phyloP scores from a whole-genome alignment of 2,113 vertebrate species.

The Colossoma macropomum region DNA sequence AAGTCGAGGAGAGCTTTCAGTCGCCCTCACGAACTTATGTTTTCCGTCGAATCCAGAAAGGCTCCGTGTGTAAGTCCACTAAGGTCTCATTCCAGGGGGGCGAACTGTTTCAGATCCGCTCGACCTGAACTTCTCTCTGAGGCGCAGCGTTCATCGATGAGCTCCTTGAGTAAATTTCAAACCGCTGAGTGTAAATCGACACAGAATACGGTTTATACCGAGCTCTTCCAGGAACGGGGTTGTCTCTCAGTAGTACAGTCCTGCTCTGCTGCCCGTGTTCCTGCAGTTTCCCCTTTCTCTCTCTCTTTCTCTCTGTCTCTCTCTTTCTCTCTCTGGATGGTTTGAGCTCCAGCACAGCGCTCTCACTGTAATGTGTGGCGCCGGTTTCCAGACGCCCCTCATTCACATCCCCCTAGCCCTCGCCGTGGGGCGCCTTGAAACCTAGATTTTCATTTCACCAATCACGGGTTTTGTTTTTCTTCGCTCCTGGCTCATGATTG shows the following conservation, averaged over 20 bases:
- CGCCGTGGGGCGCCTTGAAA: slow-evolving; percentile 74
- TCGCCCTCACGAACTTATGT: not conserved
- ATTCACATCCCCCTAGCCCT: slow-evolving; percentile 64
- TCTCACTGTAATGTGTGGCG: slow-evolving; percentile 71
- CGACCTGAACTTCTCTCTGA: slow-evolving; percentile 12
- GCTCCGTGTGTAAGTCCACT: not conserved
- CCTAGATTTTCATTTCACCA: slow-evolving; percentile 67
- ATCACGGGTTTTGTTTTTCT: slow-evolving; percentile 79
- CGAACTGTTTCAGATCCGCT: not conserved
- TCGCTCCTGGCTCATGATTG: slow-evolving; percentile 68
- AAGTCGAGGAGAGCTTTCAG: not conserved
- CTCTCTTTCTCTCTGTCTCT: not conserved
- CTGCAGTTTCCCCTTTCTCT: slow-evolving; percentile 28
- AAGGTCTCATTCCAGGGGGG: not conserved
- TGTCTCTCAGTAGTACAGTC: not conserved
- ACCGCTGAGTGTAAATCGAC: not conserved
- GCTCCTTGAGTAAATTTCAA: not conserved
- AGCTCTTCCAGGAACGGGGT: not conserved
- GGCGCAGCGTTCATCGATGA: not conserved
- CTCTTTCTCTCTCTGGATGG: slow-evolving; percentile 30
- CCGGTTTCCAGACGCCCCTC: slow-evolving; percentile 78
- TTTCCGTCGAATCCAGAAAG: not conserved
- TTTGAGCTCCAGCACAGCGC: slow-evolving; percentile 53
- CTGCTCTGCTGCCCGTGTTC: slow-evolving; percentile 48
- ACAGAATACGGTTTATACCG: not conserved